phyloP scores from a whole-genome alignment of 2,888 invertebrate genomes.

The Conomelus anceps region DNA sequence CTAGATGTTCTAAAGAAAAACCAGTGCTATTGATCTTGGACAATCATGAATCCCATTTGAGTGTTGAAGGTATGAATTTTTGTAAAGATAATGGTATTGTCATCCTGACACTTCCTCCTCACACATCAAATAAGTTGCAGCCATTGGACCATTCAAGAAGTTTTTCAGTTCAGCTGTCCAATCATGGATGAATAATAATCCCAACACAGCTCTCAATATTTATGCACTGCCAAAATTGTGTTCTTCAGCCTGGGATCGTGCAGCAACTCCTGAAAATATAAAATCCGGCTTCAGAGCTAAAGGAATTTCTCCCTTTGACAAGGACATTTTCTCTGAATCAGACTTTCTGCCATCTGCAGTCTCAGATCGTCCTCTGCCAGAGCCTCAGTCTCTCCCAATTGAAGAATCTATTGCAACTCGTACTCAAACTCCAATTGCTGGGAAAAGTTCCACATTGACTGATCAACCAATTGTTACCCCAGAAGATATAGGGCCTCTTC shows the following conservation, averaged over 20 bases:
- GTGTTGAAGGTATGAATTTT: conserved; percentile 29
- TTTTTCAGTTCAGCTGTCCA: conserved; percentile 30
- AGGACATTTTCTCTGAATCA: conserved; percentile 28
- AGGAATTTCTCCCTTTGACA: conserved; percentile 31
- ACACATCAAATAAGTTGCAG: conserved; percentile 37
- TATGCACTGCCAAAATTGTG: conserved; percentile 30
- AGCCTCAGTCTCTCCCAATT: neutral
- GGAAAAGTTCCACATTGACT: neutral
- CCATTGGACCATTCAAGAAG: conserved; percentile 36
- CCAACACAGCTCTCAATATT: conserved; percentile 34
- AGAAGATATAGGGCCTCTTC: conserved; percentile 17
- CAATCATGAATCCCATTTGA: conserved; percentile 31
- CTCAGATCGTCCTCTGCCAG: conserved; percentile 3
- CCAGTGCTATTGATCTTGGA: conserved; percentile 32
- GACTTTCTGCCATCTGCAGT: conserved; percentile 27
- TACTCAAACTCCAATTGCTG: neutral
- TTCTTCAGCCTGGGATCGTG: conserved; percentile 23
- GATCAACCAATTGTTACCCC: conserved; percentile 2
- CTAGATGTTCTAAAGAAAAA: conserved; percentile 26
- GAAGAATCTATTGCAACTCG: neutral
- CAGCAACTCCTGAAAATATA: conserved; percentile 31
- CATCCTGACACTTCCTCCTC: conserved; percentile 37
- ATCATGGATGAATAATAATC: conserved; percentile 33
- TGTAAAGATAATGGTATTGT: conserved; percentile 36
- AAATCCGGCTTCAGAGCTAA: conserved; percentile 29